A percentile compares a stretch with the other conserved stretches of the same genome.
Evolutionary conservation across 1,140 invertebrate genomes (phyloP).

Genomic region (Leptinotarsa lineolata): DNA sequence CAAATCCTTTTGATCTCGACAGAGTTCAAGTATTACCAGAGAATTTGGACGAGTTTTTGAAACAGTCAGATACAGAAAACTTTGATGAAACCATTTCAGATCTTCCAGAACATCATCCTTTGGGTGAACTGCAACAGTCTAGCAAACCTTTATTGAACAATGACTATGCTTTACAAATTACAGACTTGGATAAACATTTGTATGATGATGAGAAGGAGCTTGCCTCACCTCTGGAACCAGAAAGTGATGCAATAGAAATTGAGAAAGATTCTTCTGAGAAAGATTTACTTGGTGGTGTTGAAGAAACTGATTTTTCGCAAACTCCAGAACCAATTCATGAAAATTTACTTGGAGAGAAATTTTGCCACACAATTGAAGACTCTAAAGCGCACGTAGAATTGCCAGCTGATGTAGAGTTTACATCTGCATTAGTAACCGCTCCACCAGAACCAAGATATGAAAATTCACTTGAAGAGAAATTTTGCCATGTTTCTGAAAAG

Average conservation of each 20-base stretch:
- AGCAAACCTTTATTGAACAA: conserved; percentile 29
- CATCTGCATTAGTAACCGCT: no score
- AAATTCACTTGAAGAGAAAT: conserved; percentile 28
- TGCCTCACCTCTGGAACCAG: conserved; percentile 39
- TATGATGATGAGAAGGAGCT: conserved; percentile 48
- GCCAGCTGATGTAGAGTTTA: conserved; percentile 18
- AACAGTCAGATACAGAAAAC: conserved; percentile 40
- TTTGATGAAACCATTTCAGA: conserved; percentile 47
- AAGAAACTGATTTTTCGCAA: conserved; percentile 36
- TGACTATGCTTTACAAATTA: conserved; percentile 41
- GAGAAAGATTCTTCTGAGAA: conserved; percentile 11
- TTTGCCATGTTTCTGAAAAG: conserved; percentile 7
- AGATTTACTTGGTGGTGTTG: conserved; percentile 12
- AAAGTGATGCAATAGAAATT: conserved; percentile 24
- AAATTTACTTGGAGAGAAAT: conserved; percentile 27
- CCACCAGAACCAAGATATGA: conserved; percentile 30
- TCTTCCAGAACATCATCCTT: conserved; percentile 44
- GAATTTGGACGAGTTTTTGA: conserved; percentile 60
- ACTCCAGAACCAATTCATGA: conserved; percentile 32
- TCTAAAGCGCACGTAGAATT: neutral
- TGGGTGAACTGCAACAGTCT: conserved; percentile 24
- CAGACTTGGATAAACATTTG: conserved; percentile 44
- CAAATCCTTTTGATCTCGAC: conserved; percentile 58
- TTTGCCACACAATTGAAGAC: neutral
- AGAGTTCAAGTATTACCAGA: conserved; percentile 66